These are phyloP conservation scores for Forbesichthys agassizii DNA, from an alignment of 2,113 vertebrate genomes.

Conservation along the genomic window DNA sequence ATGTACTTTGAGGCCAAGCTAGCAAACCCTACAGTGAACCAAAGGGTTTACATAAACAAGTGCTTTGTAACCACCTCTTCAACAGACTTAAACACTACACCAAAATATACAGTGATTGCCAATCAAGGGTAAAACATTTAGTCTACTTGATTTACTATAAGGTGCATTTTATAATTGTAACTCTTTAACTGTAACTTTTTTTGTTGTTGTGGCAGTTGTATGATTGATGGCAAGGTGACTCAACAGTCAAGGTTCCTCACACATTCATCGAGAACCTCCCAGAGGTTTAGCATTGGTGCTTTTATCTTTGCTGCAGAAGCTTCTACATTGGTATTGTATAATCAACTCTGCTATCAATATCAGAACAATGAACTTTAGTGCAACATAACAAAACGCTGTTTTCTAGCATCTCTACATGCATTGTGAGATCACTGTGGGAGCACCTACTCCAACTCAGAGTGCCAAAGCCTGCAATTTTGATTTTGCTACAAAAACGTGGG, in stretches of 20 bases:
- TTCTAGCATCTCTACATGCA: constrained; percentile 68
- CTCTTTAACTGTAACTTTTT: not conserved
- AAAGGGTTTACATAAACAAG: constrained; percentile 58
- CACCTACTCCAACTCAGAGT: constrained; percentile 19
- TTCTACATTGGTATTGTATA: not conserved
- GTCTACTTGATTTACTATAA: not conserved
- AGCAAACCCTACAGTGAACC: not conserved
- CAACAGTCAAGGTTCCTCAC: constrained; percentile 51
- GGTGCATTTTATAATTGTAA: not conserved
- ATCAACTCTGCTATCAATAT: not conserved
- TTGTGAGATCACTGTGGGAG: constrained; percentile 56
- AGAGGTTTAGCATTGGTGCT: constrained; percentile 56
- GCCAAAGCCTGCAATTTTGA: constrained; percentile 69
- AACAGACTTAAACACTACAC: constrained; percentile 12
- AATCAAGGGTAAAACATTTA: constrained; percentile 63
- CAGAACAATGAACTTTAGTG: not conserved
- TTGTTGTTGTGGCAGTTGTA: constrained; percentile 56
- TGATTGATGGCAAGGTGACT: constrained; percentile 58
- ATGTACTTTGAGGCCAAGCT: constrained; percentile 64
- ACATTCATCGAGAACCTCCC: not conserved
- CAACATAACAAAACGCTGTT: not conserved
- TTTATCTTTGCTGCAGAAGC: constrained; percentile 44
- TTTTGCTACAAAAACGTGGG: not conserved
- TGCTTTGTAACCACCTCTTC: constrained; percentile 58
- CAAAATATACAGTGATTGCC: constrained; percentile 51